Conservation (phyloP, 2,797 vertebrate species). For the Sparus aurata region DNA sequence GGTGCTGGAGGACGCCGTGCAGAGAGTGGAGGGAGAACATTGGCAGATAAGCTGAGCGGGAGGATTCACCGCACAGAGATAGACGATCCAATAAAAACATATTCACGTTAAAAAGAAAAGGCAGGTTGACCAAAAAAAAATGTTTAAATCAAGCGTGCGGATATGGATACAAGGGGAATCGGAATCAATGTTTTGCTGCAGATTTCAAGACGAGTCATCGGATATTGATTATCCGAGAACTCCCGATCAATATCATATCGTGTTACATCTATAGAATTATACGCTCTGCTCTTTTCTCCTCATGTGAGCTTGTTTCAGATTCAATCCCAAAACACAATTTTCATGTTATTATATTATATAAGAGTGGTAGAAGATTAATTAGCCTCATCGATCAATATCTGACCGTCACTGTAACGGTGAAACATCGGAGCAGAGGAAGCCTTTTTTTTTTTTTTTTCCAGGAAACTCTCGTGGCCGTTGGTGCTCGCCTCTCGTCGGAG, state of each 20-base stretch:
- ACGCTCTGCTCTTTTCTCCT: neutral
- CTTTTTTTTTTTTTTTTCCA: neutral
- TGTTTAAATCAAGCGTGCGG: accelerated
- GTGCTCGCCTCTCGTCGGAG: slow-evolving; percentile 32
- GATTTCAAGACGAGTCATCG: slow-evolving; percentile 5
- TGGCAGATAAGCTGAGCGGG: neutral
- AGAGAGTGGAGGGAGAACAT: neutral
- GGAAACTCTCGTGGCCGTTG: neutral
- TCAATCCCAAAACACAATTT: no score
- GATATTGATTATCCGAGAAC: slow-evolving; percentile 1
- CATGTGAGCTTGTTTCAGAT: neutral
- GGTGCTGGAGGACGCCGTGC: no score
- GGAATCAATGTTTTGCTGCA: neutral
- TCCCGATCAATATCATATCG: neutral
- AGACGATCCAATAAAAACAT: neutral
- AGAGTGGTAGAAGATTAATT: neutral
- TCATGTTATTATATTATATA: neutral
- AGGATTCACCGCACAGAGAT: neutral
- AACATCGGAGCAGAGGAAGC: neutral
- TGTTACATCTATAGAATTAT: neutral
- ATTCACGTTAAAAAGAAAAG: neutral
- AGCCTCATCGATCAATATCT: neutral
- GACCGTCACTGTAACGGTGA: neutral
- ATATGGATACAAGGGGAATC: neutral
- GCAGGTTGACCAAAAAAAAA: neutral